Evolutionary conservation across 2,888 invertebrate genomes (phyloP), one percentile per base, ranked within the genome.

Genomic region (Furcula furcula): DNA sequence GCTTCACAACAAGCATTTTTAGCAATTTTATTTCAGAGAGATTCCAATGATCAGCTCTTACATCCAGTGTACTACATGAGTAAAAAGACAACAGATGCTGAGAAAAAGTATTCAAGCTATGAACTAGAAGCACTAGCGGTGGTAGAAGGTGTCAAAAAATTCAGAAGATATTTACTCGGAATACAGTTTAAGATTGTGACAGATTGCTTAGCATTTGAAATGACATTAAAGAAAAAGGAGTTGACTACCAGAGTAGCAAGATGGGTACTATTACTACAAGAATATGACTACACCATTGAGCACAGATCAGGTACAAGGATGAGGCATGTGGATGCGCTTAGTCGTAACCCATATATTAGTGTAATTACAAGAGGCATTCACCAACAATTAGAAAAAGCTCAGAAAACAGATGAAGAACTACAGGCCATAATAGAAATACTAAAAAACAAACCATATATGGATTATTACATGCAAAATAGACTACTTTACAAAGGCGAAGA

Each of bases 291-390:
- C 14, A 7, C 9, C 0, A 12, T 50, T 0, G 50, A 46, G 9
- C 52, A 57, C 12, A 4, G 48, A 9, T 2, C 30, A 2, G 54
- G 48, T 0, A 7, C 15, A 1, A 40, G 34, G 7, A 67, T 72
- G 63, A 28, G 33, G 11, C 67, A 72, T 37, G 63, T 43, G 0
- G 72, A 74, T 42, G 46, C 49, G 0, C 12, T 56, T 3, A 51
- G 48, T n/a, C 20, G 46, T 10, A 35, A 30, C 7, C 43, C 34
- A 14, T 43, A 21, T 21, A 22, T 37, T 2, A 32, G 10, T 7
- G 7, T n/a, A 19, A 6, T 25, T 0, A 10, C 10, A 4, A 9
- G 6, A 2, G n/a, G 6, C 6, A 4, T 35, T 2, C 25, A 35
- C 12, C 13, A 26, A 2, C 14, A 18, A 0, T 5, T 36, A 7